Percentiles rank a stretch among this genome's conserved stretches.
Evolutionary conservation across 2,797 vertebrate species (phyloP).

Genomic region (Cyprinella venusta): DNA sequence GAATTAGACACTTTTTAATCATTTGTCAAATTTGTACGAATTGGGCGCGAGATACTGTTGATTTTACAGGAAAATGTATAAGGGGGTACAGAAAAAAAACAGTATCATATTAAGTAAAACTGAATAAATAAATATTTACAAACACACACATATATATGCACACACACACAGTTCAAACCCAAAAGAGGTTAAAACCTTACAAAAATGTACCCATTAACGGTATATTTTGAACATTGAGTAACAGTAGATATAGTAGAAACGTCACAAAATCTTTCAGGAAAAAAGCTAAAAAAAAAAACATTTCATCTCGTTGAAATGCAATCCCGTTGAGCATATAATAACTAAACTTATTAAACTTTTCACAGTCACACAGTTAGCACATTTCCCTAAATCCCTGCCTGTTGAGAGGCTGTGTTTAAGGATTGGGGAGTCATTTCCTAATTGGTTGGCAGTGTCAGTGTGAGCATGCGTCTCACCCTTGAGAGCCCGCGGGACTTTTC

Average conservation of each 20-base stretch:
- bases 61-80: background rate
- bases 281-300: too few species aligned
- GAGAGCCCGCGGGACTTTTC: slow-evolving; percentile 35
- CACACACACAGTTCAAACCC: background rate
- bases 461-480: slow-evolving; percentile 25
- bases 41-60: too few species aligned
- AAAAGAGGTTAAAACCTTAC: background rate
- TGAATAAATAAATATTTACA: too few species aligned
- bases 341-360: slow-evolving; percentile 9
- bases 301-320: background rate
- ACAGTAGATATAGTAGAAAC: too few species aligned
- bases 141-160: too few species aligned
- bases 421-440: slow-evolving; percentile 49
- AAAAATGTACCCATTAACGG: background rate
- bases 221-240: background rate
- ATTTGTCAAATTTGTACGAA: too few species aligned
- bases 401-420: slow-evolving; percentile 16
- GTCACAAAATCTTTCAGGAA: background rate
- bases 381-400: slow-evolving; percentile 29
- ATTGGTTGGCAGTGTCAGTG: slow-evolving; percentile 43
- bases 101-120: too few species aligned
- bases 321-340: background rate
- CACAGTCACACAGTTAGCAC: slow-evolving; percentile 23
- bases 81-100: background rate
- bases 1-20: too few species aligned